phyloP scores from a whole-genome alignment of 2,113 vertebrate genomes.

The Pelecanus crispus region DNA sequence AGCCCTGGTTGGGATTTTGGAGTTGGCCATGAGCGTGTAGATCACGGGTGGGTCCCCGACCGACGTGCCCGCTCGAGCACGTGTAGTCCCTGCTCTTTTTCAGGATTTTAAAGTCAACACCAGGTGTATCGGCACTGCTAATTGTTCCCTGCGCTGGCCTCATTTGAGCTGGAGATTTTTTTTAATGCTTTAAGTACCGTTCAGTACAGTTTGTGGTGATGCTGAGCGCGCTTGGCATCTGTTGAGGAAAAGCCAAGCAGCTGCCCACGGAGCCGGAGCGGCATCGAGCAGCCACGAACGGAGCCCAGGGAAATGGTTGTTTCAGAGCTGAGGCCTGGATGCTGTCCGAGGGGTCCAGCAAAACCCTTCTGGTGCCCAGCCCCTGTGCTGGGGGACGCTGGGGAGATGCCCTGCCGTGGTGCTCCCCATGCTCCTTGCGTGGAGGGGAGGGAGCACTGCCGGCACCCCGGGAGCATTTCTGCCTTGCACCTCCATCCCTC shows the following conservation, averaged over 20 bases:
- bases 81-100: background rate
- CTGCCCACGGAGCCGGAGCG: background rate
- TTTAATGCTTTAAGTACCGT: background rate
- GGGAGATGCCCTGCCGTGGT: background rate
- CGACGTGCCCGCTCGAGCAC: fast-evolving
- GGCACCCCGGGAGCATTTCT: background rate
- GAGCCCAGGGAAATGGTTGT: too few species aligned
- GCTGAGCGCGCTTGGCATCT: background rate
- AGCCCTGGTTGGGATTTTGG: background rate
- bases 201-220: background rate
- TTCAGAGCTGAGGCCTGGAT: background rate
- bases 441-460: background rate
- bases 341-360: background rate
- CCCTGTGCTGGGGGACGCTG: background rate
- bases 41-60: fast-evolving
- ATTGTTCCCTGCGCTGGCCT: background rate
- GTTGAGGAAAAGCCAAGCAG: background rate
- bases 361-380: too few species aligned
- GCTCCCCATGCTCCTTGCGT: background rate
- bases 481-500: background rate
- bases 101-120: background rate
- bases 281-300: fast-evolving
- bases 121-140: background rate
- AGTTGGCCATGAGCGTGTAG: background rate
- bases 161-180: background rate